Percentiles rank a stretch among this genome's conserved stretches.
phyloP scores from a whole-genome alignment of 2,888 invertebrate species.

The Leptarthrus brevirostris region DNA sequence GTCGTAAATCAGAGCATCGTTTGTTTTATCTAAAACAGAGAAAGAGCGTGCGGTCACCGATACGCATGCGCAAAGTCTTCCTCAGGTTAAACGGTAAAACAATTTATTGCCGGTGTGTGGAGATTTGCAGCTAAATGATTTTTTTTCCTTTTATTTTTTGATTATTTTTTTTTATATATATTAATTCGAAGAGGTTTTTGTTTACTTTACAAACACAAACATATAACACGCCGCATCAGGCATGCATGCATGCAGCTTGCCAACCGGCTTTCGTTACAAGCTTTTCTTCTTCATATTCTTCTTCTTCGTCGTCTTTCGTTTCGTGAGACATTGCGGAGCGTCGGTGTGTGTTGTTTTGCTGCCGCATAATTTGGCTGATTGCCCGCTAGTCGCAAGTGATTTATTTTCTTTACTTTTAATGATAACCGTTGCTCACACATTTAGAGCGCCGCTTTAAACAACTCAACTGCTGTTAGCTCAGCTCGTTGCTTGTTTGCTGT shows the following conservation, averaged over 20 bases:
- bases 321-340: no score
- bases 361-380: slow-evolving; percentile 47
- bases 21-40: not conserved
- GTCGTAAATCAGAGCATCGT: not conserved
- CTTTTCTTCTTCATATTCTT: not conserved
- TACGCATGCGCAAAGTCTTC: slow-evolving; percentile 9
- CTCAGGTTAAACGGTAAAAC: slow-evolving; percentile 30
- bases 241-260: no score
- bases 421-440: slow-evolving; percentile 15
- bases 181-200: slow-evolving; percentile 3
- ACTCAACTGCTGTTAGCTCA: no score
- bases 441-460: no score
- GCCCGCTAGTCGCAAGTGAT: slow-evolving; percentile 36
- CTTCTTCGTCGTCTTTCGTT: not conserved
- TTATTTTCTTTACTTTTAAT: slow-evolving; percentile 36
- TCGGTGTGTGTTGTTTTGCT: slow-evolving; percentile 1
- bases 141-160: not conserved
- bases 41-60: not conserved
- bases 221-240: not conserved
- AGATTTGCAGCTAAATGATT: slow-evolving; percentile 1
- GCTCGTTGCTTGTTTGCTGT: no score
- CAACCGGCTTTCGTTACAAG: slow-evolving; percentile 28
- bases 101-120: slow-evolving; percentile 17
- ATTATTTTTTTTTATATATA: not conserved
- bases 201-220: slow-evolving; percentile 34